These are phyloP conservation scores for Climacteris rufus DNA, from an alignment of 2,113 vertebrate genomes.

Conservation along the genomic window DNA sequence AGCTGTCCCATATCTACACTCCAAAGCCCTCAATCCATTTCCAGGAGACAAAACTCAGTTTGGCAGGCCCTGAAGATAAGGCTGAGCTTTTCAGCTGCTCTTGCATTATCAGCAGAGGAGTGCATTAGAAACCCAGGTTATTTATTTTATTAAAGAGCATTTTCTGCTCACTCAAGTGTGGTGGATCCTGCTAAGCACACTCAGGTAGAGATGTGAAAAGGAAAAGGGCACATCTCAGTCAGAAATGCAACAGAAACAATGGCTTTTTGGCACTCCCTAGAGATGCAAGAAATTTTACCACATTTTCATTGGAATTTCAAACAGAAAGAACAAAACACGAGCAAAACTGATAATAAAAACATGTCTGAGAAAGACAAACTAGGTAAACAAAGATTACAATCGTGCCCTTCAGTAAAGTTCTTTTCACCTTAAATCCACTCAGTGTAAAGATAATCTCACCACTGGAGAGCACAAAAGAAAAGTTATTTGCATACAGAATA, in stretches of 20 bases:
- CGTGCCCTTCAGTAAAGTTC: not conserved
- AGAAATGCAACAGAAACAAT: not conserved
- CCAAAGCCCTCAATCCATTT: not conserved
- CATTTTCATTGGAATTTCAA: not conserved
- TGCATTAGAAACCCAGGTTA: not conserved
- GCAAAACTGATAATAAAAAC: not conserved
- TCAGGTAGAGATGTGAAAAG: not conserved
- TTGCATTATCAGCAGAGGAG: not conserved
- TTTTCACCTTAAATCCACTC: not conserved
- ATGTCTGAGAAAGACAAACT: not conserved
- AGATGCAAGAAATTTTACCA: fast-evolving
- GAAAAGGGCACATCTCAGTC: not conserved
- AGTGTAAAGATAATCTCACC: not conserved
- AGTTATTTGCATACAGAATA: constrained; percentile 25
- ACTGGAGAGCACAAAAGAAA: not conserved
- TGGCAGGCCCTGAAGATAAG: not conserved
- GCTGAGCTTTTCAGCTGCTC: not conserved
- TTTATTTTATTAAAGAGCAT: not conserved
- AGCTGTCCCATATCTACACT: not conserved
- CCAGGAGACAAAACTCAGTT: not conserved
- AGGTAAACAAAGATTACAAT: not conserved
- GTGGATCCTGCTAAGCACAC: not conserved
- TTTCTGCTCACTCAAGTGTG: not conserved
- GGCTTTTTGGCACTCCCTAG: not conserved
- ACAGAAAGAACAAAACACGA: not conserved